A percentile compares a stretch with the other conserved stretches of the same genome.
Conservation (phyloP, 1,140 invertebrate species). For the Aphelenchoides avenae region DNA sequence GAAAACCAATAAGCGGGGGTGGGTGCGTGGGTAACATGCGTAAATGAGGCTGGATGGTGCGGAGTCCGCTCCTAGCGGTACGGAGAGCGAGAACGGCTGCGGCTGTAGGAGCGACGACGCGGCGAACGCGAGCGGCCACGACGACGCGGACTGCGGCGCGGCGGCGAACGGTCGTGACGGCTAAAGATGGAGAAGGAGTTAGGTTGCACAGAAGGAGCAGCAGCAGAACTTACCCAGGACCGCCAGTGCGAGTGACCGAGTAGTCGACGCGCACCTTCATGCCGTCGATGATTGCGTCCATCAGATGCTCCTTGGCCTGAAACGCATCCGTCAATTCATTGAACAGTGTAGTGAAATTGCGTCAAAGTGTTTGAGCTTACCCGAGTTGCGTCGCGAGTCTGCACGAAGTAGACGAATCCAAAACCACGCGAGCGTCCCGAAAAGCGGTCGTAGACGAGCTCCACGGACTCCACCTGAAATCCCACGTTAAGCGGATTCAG, state of each 20-base stretch:
- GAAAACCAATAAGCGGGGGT: no score
- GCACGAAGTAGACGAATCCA: slow-evolving; percentile 91
- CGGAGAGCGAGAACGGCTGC: slow-evolving; percentile 18
- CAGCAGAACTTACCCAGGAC: slow-evolving; percentile 20
- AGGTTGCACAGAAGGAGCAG: background rate
- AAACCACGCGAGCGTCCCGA: slow-evolving; percentile 87
- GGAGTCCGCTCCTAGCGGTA: no score
- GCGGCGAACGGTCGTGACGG: slow-evolving; percentile 9
- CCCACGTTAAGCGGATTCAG: slow-evolving; percentile 28
- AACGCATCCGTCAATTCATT: no score
- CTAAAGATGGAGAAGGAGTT: slow-evolving; percentile 1
- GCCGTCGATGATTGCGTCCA: slow-evolving; percentile 88
- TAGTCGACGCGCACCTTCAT: slow-evolving; percentile 87
- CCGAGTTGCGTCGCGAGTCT: slow-evolving; percentile 79
- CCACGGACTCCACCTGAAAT: background rate
- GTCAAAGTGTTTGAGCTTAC: no score
- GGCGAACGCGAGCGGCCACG: slow-evolving; percentile 1
- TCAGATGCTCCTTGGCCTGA: slow-evolving; percentile 81
- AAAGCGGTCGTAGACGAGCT: slow-evolving; percentile 46
- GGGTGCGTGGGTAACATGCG: no score
- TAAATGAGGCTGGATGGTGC: no score
- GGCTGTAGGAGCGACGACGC: slow-evolving; percentile 10
- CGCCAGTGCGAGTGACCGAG: slow-evolving; percentile 72
- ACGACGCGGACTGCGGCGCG: background rate
- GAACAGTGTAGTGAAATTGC: no score